phyloP scores from a whole-genome alignment of 2,797 vertebrate genomes.

The Gallinago solitaria region DNA sequence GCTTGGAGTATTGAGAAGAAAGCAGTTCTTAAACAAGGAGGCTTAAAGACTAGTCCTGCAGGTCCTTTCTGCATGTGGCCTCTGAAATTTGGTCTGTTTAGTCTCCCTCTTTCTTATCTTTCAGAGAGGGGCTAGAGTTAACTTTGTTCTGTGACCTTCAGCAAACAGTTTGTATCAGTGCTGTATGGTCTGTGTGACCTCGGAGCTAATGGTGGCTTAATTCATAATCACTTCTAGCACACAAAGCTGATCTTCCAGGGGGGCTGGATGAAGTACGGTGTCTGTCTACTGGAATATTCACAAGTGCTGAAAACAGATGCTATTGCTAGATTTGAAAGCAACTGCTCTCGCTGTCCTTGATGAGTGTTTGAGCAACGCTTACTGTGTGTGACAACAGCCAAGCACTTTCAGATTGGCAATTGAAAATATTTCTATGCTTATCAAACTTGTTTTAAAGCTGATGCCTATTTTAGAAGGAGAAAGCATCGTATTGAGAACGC shows the following conservation, averaged over 20 bases:
- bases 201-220: background rate
- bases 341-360: background rate
- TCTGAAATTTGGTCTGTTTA: background rate
- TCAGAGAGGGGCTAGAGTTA: background rate
- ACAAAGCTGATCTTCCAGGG: background rate
- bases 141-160: slow-evolving; percentile 16
- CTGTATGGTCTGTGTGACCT: background rate
- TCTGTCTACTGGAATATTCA: background rate
- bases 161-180: background rate
- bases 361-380: background rate
- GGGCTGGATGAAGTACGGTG: background rate
- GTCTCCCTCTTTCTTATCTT: slow-evolving; percentile 1
- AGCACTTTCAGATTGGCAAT: background rate
- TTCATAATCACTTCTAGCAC: background rate
- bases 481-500: background rate
- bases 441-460: slow-evolving; percentile 7
- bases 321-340: background rate
- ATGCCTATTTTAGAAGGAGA: background rate
- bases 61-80: background rate
- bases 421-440: background rate
- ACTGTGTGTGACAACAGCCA: background rate
- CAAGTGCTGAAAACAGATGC: background rate
- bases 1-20: background rate
- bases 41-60: background rate
- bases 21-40: background rate